Conservation (phyloP, 2,113 vertebrate species). For the Laticauda laticaudata region DNA sequence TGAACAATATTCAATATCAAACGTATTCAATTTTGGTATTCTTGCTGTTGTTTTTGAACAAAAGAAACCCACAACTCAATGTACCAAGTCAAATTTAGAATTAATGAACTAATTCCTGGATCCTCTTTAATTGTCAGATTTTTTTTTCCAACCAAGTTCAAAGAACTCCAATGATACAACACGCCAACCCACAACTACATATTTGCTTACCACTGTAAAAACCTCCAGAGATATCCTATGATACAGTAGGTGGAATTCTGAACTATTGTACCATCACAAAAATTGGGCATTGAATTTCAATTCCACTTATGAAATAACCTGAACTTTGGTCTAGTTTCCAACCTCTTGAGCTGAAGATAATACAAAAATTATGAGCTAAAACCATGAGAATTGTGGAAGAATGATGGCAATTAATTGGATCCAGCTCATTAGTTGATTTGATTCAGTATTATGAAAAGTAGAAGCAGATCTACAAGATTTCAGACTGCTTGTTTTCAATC, state of each 20-base stretch:
- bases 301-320: neutral
- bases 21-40: neutral
- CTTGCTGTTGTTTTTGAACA: neutral
- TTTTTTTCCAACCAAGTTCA: neutral
- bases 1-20: neutral
- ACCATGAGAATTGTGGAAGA: neutral
- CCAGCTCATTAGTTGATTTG: neutral
- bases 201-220: neutral
- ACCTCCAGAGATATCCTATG: neutral
- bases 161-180: neutral
- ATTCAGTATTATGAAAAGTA: neutral
- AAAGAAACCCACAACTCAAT: neutral
- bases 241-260: neutral
- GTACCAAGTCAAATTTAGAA: neutral
- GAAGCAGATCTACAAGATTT: neutral
- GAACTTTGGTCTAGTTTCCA: neutral
- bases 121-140: neutral
- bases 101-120: neutral
- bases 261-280: neutral
- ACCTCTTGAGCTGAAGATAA: neutral
- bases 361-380: neutral
- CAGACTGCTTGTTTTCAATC: neutral
- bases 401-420: neutral
- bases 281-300: neutral
- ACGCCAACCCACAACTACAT: neutral